Base-by-base conservation (phyloP, 2,797 vertebrate species). In the Sebastes paucispinis region DNA sequence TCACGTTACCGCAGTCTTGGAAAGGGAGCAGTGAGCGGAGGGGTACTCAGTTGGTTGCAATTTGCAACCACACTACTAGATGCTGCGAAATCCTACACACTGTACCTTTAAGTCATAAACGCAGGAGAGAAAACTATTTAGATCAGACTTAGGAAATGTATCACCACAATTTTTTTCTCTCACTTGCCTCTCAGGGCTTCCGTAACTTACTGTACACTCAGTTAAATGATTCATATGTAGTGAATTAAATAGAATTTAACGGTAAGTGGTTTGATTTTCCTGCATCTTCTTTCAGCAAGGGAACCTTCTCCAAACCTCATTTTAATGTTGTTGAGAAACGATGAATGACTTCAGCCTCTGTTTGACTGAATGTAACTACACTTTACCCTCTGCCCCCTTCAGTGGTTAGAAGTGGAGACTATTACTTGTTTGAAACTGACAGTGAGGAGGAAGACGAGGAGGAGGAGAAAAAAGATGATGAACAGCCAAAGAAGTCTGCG, bases 401-500 rank as follows among this genome's bases (percentile, higher is more conserved):
- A 99, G 98, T 99, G 98, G 98, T 99, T 92, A 98, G 98, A 94
- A 99, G 98, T 95, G 98, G 98, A 95, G 98, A 99, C 96, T 99
- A 99, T 97, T 99, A 99, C 96, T 97, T 99, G 89, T 99, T 99
- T 98, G 98, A 99, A 96, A 99, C 98, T 90, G 98, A 99, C 89
- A 99, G 98, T 80, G 98, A 99, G 96, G 98, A 99, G 50, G 98
- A 99, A 73, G 98, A 98, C 69, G 95, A 96, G 50, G 98, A 99
- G 25, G 98, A 99, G 8, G 98, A 98, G 54, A 95, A 96, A 89
- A 97, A 96, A 88, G 97, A 98, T 5, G 97, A 98, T 2, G 96
- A 98, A 1, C 96, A 87, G 4, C 96, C 96, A 1, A 97, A 95
- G 89, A 99, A 96, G 92, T 99, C 98, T 3, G 97, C 98, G 0